These are phyloP conservation scores for Pygmarrhopalites habei DNA, from an alignment of 1,140 invertebrate species.

Conservation along the genomic window DNA sequence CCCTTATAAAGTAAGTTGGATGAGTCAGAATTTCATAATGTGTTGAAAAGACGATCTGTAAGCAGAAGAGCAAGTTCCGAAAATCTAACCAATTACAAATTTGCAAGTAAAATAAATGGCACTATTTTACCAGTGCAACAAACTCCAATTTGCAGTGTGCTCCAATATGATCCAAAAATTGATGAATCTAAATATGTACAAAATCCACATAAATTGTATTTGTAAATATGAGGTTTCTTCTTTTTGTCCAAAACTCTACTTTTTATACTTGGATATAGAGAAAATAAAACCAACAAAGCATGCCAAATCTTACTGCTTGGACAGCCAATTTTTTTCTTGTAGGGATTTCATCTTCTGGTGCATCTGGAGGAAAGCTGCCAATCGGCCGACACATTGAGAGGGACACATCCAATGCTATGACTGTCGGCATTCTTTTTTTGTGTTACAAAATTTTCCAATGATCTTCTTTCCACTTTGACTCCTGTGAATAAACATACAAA, in stretches of 20 bases:
- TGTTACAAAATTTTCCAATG: too few species aligned
- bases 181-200: too few species aligned
- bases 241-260: too few species aligned
- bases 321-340: conserved; percentile 66
- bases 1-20: conserved; percentile 64
- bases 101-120: neutral
- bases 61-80: conserved; percentile 22
- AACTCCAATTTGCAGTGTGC: conserved; percentile 80
- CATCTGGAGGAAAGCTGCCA: conserved; percentile 22
- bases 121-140: conserved; percentile 62
- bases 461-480: too few species aligned
- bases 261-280: too few species aligned
- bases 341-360: conserved; percentile 50
- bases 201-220: too few species aligned
- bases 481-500: too few species aligned
- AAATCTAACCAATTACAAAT: neutral
- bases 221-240: too few species aligned
- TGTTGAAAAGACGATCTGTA: conserved; percentile 68
- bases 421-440: conserved; percentile 59
- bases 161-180: conserved; percentile 74
- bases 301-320: too few species aligned
- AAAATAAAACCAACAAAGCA: too few species aligned
- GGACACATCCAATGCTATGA: conserved; percentile 69
- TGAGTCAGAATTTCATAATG: conserved; percentile 63
- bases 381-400: conserved; percentile 67